phyloP scores from a whole-genome alignment of 2,888 invertebrate genomes.

The Mimas tiliae region DNA sequence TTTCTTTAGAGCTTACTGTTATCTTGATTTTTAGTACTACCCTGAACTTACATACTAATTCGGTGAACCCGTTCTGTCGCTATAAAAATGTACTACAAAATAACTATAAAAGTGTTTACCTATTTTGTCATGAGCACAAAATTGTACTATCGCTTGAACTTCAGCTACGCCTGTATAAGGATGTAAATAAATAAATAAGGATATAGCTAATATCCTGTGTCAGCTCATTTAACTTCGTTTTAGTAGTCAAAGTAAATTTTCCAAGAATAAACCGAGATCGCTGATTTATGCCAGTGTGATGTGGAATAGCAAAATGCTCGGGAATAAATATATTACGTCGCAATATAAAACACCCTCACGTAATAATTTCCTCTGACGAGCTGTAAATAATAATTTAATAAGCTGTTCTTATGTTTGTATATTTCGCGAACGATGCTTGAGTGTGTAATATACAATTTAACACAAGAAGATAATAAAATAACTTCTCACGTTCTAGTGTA shows the following conservation, averaged over 20 bases:
- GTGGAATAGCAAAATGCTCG: not conserved
- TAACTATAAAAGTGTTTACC: constrained; percentile 17
- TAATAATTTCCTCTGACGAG: constrained; percentile 11
- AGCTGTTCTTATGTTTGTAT: constrained; percentile 4
- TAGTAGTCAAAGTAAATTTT: not conserved
- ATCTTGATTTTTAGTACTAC: not conserved
- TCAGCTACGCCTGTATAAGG: constrained; percentile 2
- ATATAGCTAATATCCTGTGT: constrained; percentile 16
- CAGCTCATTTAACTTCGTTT: not conserved
- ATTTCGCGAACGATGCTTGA: constrained; percentile 1
- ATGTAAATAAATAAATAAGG: constrained; percentile 13
- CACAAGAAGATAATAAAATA: not conserved
- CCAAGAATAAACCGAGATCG: not conserved
- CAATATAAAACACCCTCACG: not conserved
- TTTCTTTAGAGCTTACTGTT: not conserved
- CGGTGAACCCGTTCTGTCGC: not conserved
- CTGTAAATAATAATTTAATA: constrained; percentile 23
- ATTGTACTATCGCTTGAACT: not conserved
- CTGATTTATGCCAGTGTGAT: constrained; percentile 7
- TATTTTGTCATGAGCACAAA: constrained; percentile 10
- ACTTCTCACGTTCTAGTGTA: not conserved
- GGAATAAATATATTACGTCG: not conserved
- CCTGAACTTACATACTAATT: not conserved
- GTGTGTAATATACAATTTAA: constrained; percentile 3
- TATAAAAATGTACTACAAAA: constrained; percentile 8